Conservation (phyloP, 1,140 invertebrate species). For the Pomacea maculata region DNA sequence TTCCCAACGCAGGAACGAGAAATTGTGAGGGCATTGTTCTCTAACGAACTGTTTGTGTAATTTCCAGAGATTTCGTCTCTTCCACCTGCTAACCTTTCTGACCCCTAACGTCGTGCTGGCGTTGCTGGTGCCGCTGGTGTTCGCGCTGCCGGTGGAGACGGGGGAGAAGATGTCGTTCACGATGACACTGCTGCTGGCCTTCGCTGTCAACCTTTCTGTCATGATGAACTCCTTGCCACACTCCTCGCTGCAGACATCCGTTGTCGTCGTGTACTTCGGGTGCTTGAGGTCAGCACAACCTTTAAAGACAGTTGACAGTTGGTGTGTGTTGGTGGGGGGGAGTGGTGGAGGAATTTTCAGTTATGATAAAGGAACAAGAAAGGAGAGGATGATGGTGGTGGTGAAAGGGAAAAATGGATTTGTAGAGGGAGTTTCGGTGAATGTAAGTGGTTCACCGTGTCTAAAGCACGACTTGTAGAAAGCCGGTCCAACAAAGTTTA, state of each 20-base stretch:
- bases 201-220: conserved; percentile 31
- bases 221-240: conserved; percentile 4
- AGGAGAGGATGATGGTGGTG: too few relatives aligned
- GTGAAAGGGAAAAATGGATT: too few relatives aligned
- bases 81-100: conserved; percentile 23
- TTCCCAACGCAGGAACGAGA: too few relatives aligned
- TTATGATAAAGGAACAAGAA: too few relatives aligned
- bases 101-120: conserved; percentile 25
- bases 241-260: conserved; percentile 1
- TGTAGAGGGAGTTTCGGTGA: too few relatives aligned
- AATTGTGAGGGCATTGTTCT: too few relatives aligned
- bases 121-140: conserved; percentile 24
- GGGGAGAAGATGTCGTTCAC: conserved; percentile 33
- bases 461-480: not conserved
- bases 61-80: conserved; percentile 21
- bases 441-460: not conserved
- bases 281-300: not conserved
- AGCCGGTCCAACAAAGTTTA: not conserved
- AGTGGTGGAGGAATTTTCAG: too few relatives aligned
- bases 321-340: too few relatives aligned
- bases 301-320: too few relatives aligned
- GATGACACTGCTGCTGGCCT: conserved; percentile 30
- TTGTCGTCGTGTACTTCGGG: not conserved
- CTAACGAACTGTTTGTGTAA: too few relatives aligned
- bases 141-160: conserved; percentile 27